Base-by-base conservation (phyloP, 2,888 invertebrate genomes). In the Dryobota labecula region DNA sequence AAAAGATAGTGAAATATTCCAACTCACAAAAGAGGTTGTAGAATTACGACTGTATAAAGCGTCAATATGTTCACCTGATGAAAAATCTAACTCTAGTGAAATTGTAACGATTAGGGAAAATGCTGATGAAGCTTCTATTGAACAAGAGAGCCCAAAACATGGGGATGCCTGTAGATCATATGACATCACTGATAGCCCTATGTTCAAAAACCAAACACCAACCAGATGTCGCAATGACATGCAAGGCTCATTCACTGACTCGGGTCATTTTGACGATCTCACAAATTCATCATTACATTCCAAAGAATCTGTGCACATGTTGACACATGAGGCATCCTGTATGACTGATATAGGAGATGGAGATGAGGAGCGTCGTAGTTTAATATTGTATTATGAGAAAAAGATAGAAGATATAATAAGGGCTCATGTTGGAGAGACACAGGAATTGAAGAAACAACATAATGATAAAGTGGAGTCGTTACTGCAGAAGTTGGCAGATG, bases 231-330 rank as follows among this genome's bases (percentile, higher is more conserved):
- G 94, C 73, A 95, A 94, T 92, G 98, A 98, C 90, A 97, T 98
- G 96, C 97, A 97, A 86, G 97, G 97, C 80, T 98, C 98, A 41
- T 97, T 98, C 88, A 97, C 98, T 69, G 98, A 98, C 93, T 98
- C 98, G 11, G 98, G 98, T 56, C 98, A 98, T 94, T 98, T 98
- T 92, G 98, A 98, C 91, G 98, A 98, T 93, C 95, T 97, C 85
- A 97, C 97, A 27, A 97, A 97, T 86, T 98, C 98, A 64, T 98
- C 98, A 68, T 95, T 98, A 77, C 97, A 98, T 92, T 98, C 98
- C 71, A 98, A 98, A 93, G 98, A 98, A 88, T 97, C 97, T n/a
- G 96, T 96, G 67, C 95, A 95, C 78, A 95, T 96, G 87, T 91
- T 95, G 47, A 95, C 96, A 63, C 96, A 97, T 88, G 96, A 97